Evolutionary conservation across 2,797 vertebrate species (phyloP).

Genomic region (Aphelocoma californica): DNA sequence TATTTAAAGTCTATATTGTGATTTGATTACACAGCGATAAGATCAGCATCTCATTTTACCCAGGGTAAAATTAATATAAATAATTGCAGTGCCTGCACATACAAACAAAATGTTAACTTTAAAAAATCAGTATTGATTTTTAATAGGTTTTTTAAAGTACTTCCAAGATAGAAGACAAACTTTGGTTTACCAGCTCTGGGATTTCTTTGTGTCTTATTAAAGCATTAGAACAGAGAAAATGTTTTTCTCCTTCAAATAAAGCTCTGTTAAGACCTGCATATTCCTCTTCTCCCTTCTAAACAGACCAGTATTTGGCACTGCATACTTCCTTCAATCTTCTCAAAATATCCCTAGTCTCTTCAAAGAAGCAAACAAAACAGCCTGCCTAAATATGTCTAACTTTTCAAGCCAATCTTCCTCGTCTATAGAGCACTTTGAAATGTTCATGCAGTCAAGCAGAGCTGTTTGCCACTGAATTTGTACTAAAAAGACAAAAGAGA

Average conservation of each 20-base stretch:
- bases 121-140: background rate
- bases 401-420: slow-evolving; percentile 64
- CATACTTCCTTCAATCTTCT: slow-evolving; percentile 38
- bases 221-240: background rate
- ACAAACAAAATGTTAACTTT: background rate
- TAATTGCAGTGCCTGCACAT: background rate
- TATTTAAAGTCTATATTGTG: background rate
- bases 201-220: background rate
- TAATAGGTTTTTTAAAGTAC: background rate
- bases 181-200: background rate
- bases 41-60: background rate
- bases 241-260: background rate
- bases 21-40: background rate
- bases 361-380: slow-evolving; percentile 55
- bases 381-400: slow-evolving; percentile 58
- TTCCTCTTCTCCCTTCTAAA: background rate
- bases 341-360: slow-evolving; percentile 42
- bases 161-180: background rate
- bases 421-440: slow-evolving; percentile 60
- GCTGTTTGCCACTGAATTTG: slow-evolving; percentile 66
- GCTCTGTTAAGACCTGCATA: background rate
- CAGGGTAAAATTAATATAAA: background rate
- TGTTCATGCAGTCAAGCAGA: slow-evolving; percentile 55
- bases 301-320: background rate
- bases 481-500: slow-evolving; percentile 71